Evolutionary conservation across 1,140 invertebrate genomes (phyloP).

Genomic region (Zaprionus vittiger): DNA sequence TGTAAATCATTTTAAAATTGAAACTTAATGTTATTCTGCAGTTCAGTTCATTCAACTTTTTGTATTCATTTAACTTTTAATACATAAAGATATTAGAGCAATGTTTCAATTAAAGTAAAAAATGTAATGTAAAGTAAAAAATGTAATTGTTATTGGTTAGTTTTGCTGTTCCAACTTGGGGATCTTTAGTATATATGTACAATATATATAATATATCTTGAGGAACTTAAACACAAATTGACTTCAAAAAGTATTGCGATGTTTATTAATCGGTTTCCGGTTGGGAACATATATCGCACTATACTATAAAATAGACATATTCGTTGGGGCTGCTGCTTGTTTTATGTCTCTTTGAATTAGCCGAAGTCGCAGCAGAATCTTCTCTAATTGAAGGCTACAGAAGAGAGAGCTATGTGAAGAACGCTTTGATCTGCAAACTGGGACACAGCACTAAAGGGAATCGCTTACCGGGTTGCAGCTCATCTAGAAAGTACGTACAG

Average conservation of each 20-base stretch:
- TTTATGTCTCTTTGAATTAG: conserved; percentile 50
- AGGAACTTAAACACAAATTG: background rate
- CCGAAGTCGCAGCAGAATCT: conserved; percentile 18
- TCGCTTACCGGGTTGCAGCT: too few species aligned
- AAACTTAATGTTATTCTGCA: too few species aligned
- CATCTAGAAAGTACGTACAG: background rate
- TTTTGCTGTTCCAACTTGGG: too few species aligned
- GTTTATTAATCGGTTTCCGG: conserved; percentile 2
- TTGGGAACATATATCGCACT: background rate
- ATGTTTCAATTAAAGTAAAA: too few species aligned
- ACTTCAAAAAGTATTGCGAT: background rate
- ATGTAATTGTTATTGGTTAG: too few species aligned
- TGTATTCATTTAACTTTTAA: too few species aligned
- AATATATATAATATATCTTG: background rate
- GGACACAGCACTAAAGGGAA: too few species aligned
- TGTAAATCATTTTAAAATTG: too few species aligned
- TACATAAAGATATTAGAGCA: too few species aligned
- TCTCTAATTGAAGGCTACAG: conserved; percentile 41
- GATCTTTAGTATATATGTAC: background rate
- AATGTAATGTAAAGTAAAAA: too few species aligned
- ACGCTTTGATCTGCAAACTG: conserved; percentile 35
- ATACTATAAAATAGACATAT: background rate
- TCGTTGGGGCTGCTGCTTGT: background rate
- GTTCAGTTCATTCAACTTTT: too few species aligned
- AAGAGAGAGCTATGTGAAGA: conserved; percentile 27